Evolutionary conservation across 92 coral and sea anemone species (phyloP).

Genomic region (Palythoa grandiflora): DNA sequence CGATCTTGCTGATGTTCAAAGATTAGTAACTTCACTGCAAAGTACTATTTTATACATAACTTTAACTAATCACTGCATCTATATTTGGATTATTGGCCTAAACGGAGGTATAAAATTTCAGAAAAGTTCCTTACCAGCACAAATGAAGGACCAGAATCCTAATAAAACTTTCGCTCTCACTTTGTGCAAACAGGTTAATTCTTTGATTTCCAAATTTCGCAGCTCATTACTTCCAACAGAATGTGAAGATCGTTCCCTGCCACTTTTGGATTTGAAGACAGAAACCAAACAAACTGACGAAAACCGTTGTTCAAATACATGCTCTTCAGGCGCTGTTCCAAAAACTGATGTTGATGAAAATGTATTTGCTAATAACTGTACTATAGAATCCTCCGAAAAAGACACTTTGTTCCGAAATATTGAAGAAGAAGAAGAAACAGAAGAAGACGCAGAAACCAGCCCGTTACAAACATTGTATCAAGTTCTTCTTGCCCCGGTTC

Average conservation of each 20-base stretch:
- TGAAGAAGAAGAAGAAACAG: not conserved
- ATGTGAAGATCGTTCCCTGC: constrained; percentile 12
- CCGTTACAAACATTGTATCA: not conserved
- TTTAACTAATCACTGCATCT: not conserved
- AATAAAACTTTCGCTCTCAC: not conserved
- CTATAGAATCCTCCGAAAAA: not conserved
- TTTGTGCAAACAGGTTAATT: not conserved
- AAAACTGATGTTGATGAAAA: not conserved
- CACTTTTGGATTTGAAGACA: too few species aligned
- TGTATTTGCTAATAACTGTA: not conserved
- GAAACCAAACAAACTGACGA: not conserved
- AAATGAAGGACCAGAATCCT: not conserved
- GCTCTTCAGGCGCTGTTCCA: not conserved
- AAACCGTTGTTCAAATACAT: not conserved
- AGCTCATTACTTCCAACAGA: not conserved
- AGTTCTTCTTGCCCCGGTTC: not conserved
- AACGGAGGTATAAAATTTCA: not conserved
- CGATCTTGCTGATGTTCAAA: not conserved
- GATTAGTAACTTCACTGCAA: constrained; percentile 4
- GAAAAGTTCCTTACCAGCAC: not conserved
- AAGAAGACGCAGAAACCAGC: not conserved
- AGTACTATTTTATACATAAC: not conserved
- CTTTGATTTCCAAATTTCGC: not conserved
- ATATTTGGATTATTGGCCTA: not conserved
- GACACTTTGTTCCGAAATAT: not conserved